Conservation (phyloP, 2,113 vertebrate genomes). For the Pandion haliaetus region DNA sequence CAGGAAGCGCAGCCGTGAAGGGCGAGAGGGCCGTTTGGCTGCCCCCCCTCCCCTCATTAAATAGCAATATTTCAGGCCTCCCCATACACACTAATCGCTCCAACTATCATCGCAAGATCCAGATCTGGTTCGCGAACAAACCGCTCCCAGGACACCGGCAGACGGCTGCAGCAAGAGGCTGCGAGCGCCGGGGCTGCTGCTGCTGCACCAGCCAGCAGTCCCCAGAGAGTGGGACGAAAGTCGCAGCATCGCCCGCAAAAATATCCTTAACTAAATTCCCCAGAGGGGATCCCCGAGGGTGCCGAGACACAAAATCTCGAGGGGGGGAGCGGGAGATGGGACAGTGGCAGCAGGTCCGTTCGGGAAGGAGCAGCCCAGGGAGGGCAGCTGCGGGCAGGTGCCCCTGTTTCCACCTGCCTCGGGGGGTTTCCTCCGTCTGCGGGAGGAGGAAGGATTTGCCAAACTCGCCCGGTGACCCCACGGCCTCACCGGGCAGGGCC, state of each 20-base stretch:
- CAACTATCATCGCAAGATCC: constrained; percentile 42
- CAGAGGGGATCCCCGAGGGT: not conserved
- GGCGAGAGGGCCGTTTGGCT: not conserved
- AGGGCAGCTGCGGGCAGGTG: not conserved
- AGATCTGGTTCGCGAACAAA: not conserved
- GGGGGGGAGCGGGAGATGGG: not conserved
- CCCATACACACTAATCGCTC: constrained; percentile 41
- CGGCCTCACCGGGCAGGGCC: not conserved
- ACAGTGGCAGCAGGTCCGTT: not conserved
- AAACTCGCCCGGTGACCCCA: not conserved
- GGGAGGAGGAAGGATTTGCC: not conserved
- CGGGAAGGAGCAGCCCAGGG: not conserved
- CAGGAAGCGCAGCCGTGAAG: not conserved
- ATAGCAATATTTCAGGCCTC: constrained; percentile 61
- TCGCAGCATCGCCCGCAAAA: not conserved
- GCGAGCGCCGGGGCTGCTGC: constrained; percentile 55
- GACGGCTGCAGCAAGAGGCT: constrained; percentile 43
- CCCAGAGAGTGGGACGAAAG: not conserved
- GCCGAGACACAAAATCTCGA: not conserved
- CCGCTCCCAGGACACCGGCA: not conserved
- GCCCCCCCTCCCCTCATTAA: constrained; percentile 30
- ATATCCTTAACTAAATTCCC: not conserved
- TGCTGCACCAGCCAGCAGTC: constrained; percentile 7
- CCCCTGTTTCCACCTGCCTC: not conserved
- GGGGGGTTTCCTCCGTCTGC: not conserved